Evolutionary conservation across 2,113 vertebrate species (phyloP).

Genomic region (Triplophysa tibetana): DNA sequence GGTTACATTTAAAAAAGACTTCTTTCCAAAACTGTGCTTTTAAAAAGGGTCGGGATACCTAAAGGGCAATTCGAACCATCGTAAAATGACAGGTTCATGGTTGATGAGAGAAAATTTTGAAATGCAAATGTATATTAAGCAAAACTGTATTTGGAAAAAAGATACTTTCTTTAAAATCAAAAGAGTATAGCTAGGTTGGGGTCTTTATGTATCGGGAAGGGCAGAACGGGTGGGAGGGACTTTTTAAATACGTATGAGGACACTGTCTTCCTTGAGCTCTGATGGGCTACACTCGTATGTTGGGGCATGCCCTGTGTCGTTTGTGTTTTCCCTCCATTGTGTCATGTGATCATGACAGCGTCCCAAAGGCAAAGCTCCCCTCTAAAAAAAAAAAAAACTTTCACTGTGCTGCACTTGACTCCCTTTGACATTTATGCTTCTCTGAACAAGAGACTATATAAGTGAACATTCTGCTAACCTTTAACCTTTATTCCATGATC

Average conservation of each 20-base stretch:
- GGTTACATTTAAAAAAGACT: constrained; percentile 12
- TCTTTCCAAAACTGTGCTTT: constrained; percentile 66
- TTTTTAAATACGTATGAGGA: constrained; percentile 42
- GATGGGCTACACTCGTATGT: constrained; percentile 34
- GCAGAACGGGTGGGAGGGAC: constrained; percentile 48
- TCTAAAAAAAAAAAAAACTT: constrained; percentile 65
- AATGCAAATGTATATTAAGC: constrained; percentile 68
- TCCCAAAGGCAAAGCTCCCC: constrained; percentile 54
- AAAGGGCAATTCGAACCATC: constrained; percentile 23
- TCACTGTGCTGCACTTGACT: constrained; percentile 74
- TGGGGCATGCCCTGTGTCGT: constrained; percentile 43
- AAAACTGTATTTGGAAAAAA: constrained; percentile 68
- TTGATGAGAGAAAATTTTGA: constrained; percentile 50
- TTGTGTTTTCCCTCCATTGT: constrained; percentile 53
- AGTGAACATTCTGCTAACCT: constrained; percentile 34
- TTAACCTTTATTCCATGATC: constrained; percentile 33
- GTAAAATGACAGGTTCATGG: constrained; percentile 1
- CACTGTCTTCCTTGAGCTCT: constrained; percentile 41
- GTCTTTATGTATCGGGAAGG: constrained; percentile 51
- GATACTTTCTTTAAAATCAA: constrained; percentile 64
- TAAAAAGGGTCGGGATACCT: constrained; percentile 44
- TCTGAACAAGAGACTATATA: constrained; percentile 34
- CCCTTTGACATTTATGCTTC: constrained; percentile 57
- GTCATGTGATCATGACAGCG: constrained; percentile 58
- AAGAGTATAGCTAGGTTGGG: constrained; percentile 49